A percentile compares a stretch with the other conserved stretches of the same genome.
phyloP scores from a whole-genome alignment of 2,888 invertebrate genomes.

The Xanthostigma xanthostigma region DNA sequence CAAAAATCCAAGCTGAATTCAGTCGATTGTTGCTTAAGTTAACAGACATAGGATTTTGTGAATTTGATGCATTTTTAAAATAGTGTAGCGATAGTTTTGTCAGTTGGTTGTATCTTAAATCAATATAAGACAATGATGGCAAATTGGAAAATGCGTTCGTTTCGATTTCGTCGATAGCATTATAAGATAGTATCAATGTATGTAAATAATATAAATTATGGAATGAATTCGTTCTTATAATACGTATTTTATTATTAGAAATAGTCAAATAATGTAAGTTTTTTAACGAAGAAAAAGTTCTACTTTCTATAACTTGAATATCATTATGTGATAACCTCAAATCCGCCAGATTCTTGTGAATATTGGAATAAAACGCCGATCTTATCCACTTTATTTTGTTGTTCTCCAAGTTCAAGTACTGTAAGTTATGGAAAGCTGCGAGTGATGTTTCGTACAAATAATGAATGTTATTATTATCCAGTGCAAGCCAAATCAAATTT shows the following conservation, averaged over 20 bases:
- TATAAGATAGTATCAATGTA: slow-evolving; percentile 62
- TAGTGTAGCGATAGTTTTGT: slow-evolving; percentile 43
- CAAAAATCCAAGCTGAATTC: slow-evolving; percentile 10
- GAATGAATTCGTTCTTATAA: slow-evolving; percentile 50
- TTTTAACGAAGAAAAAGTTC: slow-evolving; percentile 49
- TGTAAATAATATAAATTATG: slow-evolving; percentile 54
- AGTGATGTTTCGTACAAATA: slow-evolving; percentile 48
- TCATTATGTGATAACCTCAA: slow-evolving; percentile 63
- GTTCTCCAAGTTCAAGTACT: slow-evolving; percentile 63
- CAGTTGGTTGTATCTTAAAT: slow-evolving; percentile 56
- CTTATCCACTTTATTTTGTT: slow-evolving; percentile 53
- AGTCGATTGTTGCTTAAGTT: slow-evolving; percentile 54
- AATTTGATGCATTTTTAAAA: slow-evolving; percentile 45
- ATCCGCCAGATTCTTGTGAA: slow-evolving; percentile 52
- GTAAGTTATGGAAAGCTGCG: slow-evolving; percentile 43
- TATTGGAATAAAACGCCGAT: slow-evolving; percentile 44
- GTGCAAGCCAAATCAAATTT: slow-evolving; percentile 56
- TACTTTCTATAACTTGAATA: slow-evolving; percentile 42
- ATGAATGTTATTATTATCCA: slow-evolving; percentile 67
- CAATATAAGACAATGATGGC: slow-evolving; percentile 53
- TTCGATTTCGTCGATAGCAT: slow-evolving; percentile 53
- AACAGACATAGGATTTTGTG: slow-evolving; percentile 44
- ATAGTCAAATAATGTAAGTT: slow-evolving; percentile 57
- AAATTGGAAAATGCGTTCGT: slow-evolving; percentile 52
- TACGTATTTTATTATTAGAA: slow-evolving; percentile 54